Base-by-base conservation (phyloP, 2,888 invertebrate species). In the Scelioninae gen. 1 region DNA sequence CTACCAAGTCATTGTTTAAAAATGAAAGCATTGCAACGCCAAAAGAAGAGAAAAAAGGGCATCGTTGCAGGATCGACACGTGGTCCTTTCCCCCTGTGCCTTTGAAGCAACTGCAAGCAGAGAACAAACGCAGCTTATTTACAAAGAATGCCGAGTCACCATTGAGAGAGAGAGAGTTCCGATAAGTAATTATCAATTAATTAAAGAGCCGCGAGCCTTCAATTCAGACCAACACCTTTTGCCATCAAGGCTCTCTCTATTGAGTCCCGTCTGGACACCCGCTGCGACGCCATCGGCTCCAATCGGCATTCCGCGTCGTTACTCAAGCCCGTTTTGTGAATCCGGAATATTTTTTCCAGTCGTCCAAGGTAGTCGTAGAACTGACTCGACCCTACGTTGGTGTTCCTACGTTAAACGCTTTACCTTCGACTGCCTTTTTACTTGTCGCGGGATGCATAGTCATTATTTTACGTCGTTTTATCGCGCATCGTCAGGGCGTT, bases 181-280 rank as follows among this genome's bases (percentile, higher is more conserved):
- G 87, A 86, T 88, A 87, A 86, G 86, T 87, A 89, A 88, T 88
- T 88, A 89, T 88, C 86, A 86, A 87, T 88, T 87, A 87, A 88
- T 88, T 86, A 87, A 86, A 85, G 78, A 83, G 75, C 68, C 69
- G 75, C 75, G 80, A 81, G 81, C 51, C 75, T 82, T 80, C 80
- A 77, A 84, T 84, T 81, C 82, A 51, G 68, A 60, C 75, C 78
- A 80, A 85, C 84, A 81, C 83, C 84, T 81, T 81, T 81, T 72
- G 71, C 66, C 55, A 76, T 47, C 45, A 53, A 58, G 72, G 55
- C 15, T 65, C 65, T 40, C 58, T 60, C 77, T 49, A 68, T 63
- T 58, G 60, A 77, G 77, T 47, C 66, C 56, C 55, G 47, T 62
- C 32, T 15, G 68, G 56, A 55, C 66, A 47, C 82, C 82, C 51